Percentiles rank a stretch among this genome's conserved stretches.
Conservation (phyloP, 2,888 invertebrate genomes). For the Tenthredo distinguenda region DNA sequence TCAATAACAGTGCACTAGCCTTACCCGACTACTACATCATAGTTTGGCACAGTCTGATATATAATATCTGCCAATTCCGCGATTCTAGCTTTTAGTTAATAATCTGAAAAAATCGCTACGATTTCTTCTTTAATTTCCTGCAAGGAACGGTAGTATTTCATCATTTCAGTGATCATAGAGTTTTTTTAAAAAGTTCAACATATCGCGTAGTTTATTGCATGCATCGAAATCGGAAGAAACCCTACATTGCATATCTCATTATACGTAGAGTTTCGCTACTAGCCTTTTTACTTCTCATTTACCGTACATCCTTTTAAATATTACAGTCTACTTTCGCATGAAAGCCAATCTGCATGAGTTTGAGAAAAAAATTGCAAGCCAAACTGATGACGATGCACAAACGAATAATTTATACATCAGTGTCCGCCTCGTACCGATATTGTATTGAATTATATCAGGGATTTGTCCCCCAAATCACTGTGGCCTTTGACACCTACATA, state of each 20-base stretch:
- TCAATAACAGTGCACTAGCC: conserved; percentile 22
- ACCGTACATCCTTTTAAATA: background rate
- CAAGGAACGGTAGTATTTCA: background rate
- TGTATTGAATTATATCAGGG: background rate
- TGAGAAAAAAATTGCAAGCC: background rate
- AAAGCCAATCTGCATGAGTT: background rate
- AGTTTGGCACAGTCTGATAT: background rate
- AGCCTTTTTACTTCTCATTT: too few relatives aligned
- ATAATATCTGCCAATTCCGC: background rate
- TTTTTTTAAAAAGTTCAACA: background rate
- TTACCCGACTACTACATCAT: conserved; percentile 6
- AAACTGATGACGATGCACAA: too few relatives aligned
- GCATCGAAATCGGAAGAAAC: too few relatives aligned
- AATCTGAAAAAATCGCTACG: background rate
- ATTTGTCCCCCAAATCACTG: background rate
- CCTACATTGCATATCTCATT: too few relatives aligned
- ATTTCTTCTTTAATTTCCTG: too few relatives aligned
- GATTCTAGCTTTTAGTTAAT: background rate
- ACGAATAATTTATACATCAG: background rate
- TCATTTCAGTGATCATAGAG: background rate
- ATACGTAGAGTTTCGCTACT: too few relatives aligned
- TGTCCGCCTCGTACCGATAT: background rate
- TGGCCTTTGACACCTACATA: background rate
- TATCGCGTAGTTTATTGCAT: background rate
- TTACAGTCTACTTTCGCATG: background rate